Base-by-base conservation (phyloP, 2,888 invertebrate species). In the Conomelus anceps region DNA sequence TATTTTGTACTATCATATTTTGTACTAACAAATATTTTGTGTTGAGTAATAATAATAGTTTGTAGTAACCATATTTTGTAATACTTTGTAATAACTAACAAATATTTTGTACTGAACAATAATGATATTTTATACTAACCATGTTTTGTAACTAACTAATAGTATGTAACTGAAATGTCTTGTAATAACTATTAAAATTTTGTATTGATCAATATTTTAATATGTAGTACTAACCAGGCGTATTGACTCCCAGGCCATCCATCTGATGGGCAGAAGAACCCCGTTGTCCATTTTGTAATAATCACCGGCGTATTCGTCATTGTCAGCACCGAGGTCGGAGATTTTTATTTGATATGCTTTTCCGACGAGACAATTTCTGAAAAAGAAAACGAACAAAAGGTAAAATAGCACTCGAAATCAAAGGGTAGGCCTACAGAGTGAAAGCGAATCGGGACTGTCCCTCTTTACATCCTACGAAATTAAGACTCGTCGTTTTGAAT, bases 161-260 rank as follows among this genome's bases (percentile, higher is more conserved):
- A 26, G 4, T 26, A 26, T 26, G 6, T 26, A 26, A 26, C 6
- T 7, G 26, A 26, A 11, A 26, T 26, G 11, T 26, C 26, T 26
- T 11, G 4, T 26, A 26, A 26, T 4, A 26, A 26, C 4, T 4
- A 26, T 4, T 26, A 11, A 26, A 26, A n/a, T n/a, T n/a, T n/a
- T n/a, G n/a, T n/a, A n/a, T n/a, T n/a, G n/a, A n/a, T n/a, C n/a
- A n/a, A n/a, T n/a, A n/a, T n/a, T n/a, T 26, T 7, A 11, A 63
- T 0, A 63, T 63, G 13, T 63, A 4, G 1, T 20, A 63, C 92
- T 93, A 92, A 95, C 95, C 92, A 95, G 93, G 91, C 97, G 95
- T 89, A 97, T 95, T 0, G 96, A 96, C 93, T 98, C 98, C 97
- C 97, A 97, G 0, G 98, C 96, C 94, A 98, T 97, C 98, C 98